Base-by-base conservation (phyloP, 2,113 vertebrate species). In the Fukomys damarensis region DNA sequence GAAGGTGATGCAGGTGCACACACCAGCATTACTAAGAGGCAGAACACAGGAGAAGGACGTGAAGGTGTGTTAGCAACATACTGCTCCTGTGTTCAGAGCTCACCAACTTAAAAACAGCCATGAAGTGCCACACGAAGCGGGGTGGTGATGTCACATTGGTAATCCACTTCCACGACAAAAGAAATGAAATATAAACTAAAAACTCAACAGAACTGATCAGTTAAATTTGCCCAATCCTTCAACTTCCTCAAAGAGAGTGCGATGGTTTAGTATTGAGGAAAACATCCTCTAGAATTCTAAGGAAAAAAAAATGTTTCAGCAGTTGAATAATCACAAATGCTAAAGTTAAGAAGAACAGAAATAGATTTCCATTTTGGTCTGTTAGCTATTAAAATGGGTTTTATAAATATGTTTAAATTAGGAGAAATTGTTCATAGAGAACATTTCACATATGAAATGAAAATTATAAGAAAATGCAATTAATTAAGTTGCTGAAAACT, bases 21-120 rank as follows among this genome's bases (percentile, higher is more conserved):
- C n/a, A 79, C 98, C 93, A 93, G 79, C 97, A 97, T 91, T 91
- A 93, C 46, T 86, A 87, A 97, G 81, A 91, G 74, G 17, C 1
- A 65, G 80, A 87, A 70, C 92, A 94, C 22, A 93, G 83, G 30
- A 58, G 88, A 97, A n/a, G n/a, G n/a, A n/a, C n/a, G n/a, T n/a
- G n/a, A n/a, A n/a, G n/a, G n/a, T n/a, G n/a, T n/a, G n/a, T n/a
- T n/a, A n/a, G n/a, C n/a, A n/a, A 95, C n/a, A 88, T 86, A 82
- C 41, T 35, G 17, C 0, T 4, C 35, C 5, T n/a, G 2, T 52
- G 79, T 81, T 80, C 61, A 86, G 94, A 94, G 9, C 56, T 19
- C 54, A 11, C 5, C 11, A 83, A 49, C 7, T 96, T 80, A 49
- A 80, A 84, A 91, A 70, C 0, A 96, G 35, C 4, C 35, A 68